Percentiles rank a stretch among this genome's conserved stretches.
phyloP scores from a whole-genome alignment of 1,140 invertebrate species.

The Aphelinus atriplicis region DNA sequence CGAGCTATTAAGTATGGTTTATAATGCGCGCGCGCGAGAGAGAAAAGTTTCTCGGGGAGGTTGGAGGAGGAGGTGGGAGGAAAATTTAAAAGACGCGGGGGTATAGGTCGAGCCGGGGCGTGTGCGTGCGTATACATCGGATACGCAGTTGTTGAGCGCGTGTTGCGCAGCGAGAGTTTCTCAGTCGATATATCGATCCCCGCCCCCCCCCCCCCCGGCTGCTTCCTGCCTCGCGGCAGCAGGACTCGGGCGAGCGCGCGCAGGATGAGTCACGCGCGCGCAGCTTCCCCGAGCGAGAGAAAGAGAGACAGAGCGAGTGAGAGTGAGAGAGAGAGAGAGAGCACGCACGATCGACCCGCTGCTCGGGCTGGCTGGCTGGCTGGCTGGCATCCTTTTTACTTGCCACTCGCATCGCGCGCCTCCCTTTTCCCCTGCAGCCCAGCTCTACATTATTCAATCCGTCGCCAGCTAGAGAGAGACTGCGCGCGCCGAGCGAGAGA shows the following conservation, averaged over 20 bases:
- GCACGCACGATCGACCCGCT: too few relatives aligned
- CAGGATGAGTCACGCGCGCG: constrained; percentile 62
- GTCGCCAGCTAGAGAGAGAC: too few relatives aligned
- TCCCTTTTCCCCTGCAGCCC: too few relatives aligned
- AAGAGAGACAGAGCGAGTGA: neutral
- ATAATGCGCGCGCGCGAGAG: too few relatives aligned
- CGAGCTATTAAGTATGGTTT: too few relatives aligned
- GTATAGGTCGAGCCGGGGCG: neutral
- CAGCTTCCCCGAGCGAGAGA: constrained; percentile 59
- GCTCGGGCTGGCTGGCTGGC: too few relatives aligned
- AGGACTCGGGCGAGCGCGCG: constrained; percentile 54
- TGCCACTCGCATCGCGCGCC: too few relatives aligned
- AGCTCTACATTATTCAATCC: too few relatives aligned
- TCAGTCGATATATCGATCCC: constrained; percentile 68
- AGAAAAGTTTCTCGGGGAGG: too few relatives aligned
- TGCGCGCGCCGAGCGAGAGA: too few relatives aligned
- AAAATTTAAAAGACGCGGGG: constrained; percentile 26
- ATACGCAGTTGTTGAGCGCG: constrained; percentile 4
- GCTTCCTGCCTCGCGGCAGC: constrained; percentile 64
- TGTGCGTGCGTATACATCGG: neutral
- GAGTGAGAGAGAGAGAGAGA: neutral
- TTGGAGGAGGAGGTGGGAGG: too few relatives aligned
- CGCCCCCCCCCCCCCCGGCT: constrained; percentile 56
- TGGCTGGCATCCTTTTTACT: too few relatives aligned
- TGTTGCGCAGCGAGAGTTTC: constrained; percentile 46